These are phyloP conservation scores for Rhinoderma darwinii DNA, from an alignment of 2,113 vertebrate species.

Conservation along the genomic window DNA sequence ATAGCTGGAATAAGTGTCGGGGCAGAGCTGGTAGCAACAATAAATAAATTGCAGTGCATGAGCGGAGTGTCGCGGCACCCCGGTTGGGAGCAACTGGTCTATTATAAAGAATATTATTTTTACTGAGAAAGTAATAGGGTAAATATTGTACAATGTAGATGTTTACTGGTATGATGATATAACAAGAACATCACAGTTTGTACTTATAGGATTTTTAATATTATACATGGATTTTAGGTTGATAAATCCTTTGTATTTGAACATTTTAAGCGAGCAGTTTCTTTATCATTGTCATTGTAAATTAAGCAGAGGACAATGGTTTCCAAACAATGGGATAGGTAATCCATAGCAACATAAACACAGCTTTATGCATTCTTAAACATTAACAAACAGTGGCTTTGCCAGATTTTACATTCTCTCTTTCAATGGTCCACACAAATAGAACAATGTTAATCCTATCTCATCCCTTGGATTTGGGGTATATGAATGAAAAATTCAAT, in stretches of 20 bases:
- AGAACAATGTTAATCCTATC: conserved; percentile 55
- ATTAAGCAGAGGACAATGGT: conserved; percentile 59
- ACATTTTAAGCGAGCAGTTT: conserved; percentile 47
- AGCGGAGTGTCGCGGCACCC: no score
- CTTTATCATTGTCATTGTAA: conserved; percentile 37
- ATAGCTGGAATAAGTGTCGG: no score
- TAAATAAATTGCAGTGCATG: no score
- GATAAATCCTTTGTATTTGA: conserved; percentile 42
- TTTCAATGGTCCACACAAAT: conserved; percentile 55
- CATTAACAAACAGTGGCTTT: conserved; percentile 51
- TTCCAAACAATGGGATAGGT: conserved; percentile 51
- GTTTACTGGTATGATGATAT: no score
- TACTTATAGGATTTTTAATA: background rate
- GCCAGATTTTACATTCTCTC: conserved; percentile 57
- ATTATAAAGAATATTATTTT: background rate
- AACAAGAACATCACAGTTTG: background rate
- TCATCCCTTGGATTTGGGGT: conserved; percentile 53
- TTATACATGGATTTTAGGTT: background rate
- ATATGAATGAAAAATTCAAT: conserved; percentile 50
- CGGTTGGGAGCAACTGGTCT: background rate
- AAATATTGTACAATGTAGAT: background rate
- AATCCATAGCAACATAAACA: conserved; percentile 59
- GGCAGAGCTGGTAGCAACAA: no score
- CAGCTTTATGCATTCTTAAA: conserved; percentile 58
- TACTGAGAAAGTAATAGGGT: background rate